Evolutionary conservation across 2,797 vertebrate species (phyloP).

Genomic region (Fratercula arctica): DNA sequence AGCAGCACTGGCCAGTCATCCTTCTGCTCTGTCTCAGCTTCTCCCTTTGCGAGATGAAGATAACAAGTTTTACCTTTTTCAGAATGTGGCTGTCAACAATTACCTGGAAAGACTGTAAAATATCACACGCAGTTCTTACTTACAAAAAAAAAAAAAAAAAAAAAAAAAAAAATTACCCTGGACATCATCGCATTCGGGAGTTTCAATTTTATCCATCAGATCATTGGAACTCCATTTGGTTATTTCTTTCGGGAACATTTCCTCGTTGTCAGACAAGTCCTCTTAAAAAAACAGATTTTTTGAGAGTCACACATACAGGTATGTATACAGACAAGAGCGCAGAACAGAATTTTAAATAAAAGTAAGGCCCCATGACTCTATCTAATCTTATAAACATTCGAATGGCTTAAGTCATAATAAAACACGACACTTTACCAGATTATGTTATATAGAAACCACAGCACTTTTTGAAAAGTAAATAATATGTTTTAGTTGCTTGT

Average conservation of each 20-base stretch:
- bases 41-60: neutral
- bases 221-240: constrained; percentile 97
- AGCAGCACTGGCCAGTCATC: neutral
- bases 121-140: neutral
- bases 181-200: constrained; percentile 85
- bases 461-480: neutral
- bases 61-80: constrained; percentile 36
- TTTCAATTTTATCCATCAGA: constrained; percentile 97
- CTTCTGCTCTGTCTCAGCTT: neutral
- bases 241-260: constrained; percentile 91
- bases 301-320: neutral
- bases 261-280: constrained; percentile 92
- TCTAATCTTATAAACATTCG: neutral
- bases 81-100: neutral
- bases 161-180: constrained; percentile 79
- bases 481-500: neutral
- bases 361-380: neutral
- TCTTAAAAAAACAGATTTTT: constrained; percentile 78
- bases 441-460: neutral
- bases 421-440: neutral
- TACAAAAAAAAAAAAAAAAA: too few relatives aligned
- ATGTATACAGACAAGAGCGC: neutral
- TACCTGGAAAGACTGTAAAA: constrained; percentile 17
- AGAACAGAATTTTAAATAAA: neutral
- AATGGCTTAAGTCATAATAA: neutral